These are phyloP conservation scores for Apodemia zela DNA, from an alignment of 2,888 invertebrate genomes.

Conservation along the genomic window DNA sequence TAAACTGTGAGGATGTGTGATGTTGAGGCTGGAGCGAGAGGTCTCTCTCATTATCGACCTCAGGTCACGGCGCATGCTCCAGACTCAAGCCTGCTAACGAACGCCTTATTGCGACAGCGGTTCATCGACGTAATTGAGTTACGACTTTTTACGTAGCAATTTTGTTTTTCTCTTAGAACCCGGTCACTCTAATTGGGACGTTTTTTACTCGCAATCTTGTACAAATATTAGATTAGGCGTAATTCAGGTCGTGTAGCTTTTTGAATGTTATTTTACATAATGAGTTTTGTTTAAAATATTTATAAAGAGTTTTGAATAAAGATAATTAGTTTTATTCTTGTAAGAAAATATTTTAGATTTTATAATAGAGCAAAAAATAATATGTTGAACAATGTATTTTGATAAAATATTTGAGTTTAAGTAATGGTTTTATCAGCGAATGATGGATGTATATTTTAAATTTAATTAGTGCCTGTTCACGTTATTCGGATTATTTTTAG, in stretches of 20 bases:
- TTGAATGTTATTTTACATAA: slow-evolving; percentile 39
- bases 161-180: slow-evolving; percentile 76
- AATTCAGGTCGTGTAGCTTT: slow-evolving; percentile 58
- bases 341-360: slow-evolving; percentile 18
- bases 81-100: slow-evolving; percentile 61
- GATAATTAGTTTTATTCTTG: slow-evolving; percentile 21
- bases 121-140: slow-evolving; percentile 79
- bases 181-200: slow-evolving; percentile 72
- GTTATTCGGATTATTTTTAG: too few species aligned
- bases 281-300: slow-evolving; percentile 27
- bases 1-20: slow-evolving; percentile 79
- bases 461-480: too few species aligned
- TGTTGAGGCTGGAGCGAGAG: slow-evolving; percentile 73
- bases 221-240: slow-evolving; percentile 74
- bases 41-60: slow-evolving; percentile 80
- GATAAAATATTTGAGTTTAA: too few species aligned
- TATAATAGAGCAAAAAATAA: too few species aligned
- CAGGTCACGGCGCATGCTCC: slow-evolving; percentile 80
- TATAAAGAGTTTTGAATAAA: slow-evolving; percentile 24
- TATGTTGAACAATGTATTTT: too few species aligned
- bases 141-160: slow-evolving; percentile 79
- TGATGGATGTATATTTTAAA: too few species aligned
- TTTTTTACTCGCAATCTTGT: slow-evolving; percentile 56
- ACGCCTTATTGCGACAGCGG: slow-evolving; percentile 77
- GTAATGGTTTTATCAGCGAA: too few species aligned